phyloP scores from a whole-genome alignment of 2,113 vertebrate species.

The Peromyscus maniculatus region DNA sequence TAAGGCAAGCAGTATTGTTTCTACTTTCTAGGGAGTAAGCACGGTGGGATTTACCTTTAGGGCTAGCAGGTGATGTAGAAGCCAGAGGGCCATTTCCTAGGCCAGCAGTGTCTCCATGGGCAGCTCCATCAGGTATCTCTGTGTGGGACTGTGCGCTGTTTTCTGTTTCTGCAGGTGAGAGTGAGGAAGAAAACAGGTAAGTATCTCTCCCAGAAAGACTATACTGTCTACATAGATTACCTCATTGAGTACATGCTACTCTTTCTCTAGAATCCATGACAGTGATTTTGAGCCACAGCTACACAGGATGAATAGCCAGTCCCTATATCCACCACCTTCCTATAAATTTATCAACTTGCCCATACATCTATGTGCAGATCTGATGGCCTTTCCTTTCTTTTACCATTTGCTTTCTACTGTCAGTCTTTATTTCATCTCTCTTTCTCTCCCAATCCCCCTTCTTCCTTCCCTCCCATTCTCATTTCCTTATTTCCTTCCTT shows the following conservation, averaged over 20 bases:
- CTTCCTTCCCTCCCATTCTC: background rate
- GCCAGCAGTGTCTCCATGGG: background rate
- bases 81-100: background rate
- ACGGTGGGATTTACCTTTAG: constrained; percentile 22
- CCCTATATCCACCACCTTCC: background rate
- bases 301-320: background rate
- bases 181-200: background rate
- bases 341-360: background rate
- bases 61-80: background rate
- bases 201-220: background rate
- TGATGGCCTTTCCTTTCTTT: background rate
- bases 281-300: background rate
- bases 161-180: constrained; percentile 1
- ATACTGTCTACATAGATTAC: background rate
- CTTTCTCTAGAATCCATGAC: background rate
- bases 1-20: background rate
- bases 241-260: background rate
- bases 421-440: background rate
- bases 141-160: background rate
- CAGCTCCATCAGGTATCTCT: background rate
- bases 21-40: background rate
- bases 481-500: background rate
- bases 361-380: background rate
- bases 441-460: background rate
- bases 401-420: background rate